phyloP scores from a whole-genome alignment of 2,797 vertebrate genomes.

The Pipistrellus pygmaeus region DNA sequence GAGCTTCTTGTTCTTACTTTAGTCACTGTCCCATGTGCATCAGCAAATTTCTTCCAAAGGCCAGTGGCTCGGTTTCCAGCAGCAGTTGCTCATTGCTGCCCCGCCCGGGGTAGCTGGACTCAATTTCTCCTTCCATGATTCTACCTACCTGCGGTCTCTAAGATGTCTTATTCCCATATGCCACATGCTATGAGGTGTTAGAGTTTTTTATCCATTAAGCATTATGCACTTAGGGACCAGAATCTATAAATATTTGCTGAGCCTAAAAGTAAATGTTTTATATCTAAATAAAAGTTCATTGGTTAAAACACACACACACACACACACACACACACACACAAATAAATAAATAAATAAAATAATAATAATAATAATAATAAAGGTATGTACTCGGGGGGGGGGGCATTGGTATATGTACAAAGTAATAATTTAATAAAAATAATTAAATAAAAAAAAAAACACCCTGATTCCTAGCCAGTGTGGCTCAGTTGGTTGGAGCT shows the following conservation, averaged over 20 bases:
- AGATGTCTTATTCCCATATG: not conserved
- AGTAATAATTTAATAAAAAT: too few relatives aligned
- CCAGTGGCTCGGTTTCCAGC: too few relatives aligned
- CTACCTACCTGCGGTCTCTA: not conserved
- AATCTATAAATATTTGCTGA: not conserved
- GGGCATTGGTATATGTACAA: too few relatives aligned
- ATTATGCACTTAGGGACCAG: too few relatives aligned
- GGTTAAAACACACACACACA: not conserved
- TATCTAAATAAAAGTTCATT: not conserved
- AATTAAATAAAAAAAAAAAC: not conserved
- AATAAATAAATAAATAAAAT: too few relatives aligned
- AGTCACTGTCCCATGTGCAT: too few relatives aligned
- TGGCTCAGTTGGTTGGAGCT: not conserved
- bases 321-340: too few relatives aligned
- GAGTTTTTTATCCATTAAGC: not conserved
- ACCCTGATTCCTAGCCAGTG: not conserved
- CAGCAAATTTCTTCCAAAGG: not conserved
- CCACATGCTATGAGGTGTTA: not conserved
- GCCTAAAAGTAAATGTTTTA: not conserved
- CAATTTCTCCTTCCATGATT: not conserved
- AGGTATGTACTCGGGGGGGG: too few relatives aligned
- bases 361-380: not conserved
- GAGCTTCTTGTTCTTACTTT: not conserved
- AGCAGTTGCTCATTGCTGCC: not conserved
- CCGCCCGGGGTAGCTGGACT: not conserved